phyloP scores from a whole-genome alignment of 2,113 vertebrate species.

The Daboia siamensis region DNA sequence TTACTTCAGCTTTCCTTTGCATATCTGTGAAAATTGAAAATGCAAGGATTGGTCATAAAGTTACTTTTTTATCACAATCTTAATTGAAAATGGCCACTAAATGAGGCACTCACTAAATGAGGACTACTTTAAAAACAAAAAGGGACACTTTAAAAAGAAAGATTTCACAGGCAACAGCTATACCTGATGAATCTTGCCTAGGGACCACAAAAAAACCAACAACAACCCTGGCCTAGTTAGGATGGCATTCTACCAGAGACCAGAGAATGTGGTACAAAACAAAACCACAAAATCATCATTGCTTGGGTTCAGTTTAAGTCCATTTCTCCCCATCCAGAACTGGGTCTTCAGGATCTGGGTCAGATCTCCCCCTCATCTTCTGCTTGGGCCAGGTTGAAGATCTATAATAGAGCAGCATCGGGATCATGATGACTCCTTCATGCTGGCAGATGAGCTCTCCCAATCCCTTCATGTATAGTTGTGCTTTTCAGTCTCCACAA shows the following conservation, averaged over 20 bases:
- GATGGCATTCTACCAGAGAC: not conserved
- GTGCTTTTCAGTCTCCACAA: not conserved
- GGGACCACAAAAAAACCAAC: not conserved
- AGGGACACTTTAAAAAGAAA: not conserved
- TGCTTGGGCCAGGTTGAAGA: not conserved
- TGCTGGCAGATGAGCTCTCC: not conserved
- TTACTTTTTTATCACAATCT: not conserved
- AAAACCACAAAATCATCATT: not conserved
- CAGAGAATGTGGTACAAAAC: not conserved
- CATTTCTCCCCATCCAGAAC: not conserved
- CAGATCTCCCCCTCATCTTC: not conserved
- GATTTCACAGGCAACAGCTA: not conserved
- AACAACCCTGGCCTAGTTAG: not conserved
- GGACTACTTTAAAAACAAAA: not conserved
- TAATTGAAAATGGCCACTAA: not conserved
- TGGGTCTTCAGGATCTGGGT: not conserved
- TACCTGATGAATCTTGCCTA: not conserved
- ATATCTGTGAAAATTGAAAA: not conserved
- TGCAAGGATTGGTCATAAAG: not conserved
- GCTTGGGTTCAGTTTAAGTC: not conserved
- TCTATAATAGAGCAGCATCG: not conserved
- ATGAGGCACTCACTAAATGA: not conserved
- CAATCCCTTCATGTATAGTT: not conserved
- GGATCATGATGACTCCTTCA: not conserved
- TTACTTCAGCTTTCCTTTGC: not conserved